Conservation (phyloP, 2,113 vertebrate genomes). For the Siniperca chuatsi region DNA sequence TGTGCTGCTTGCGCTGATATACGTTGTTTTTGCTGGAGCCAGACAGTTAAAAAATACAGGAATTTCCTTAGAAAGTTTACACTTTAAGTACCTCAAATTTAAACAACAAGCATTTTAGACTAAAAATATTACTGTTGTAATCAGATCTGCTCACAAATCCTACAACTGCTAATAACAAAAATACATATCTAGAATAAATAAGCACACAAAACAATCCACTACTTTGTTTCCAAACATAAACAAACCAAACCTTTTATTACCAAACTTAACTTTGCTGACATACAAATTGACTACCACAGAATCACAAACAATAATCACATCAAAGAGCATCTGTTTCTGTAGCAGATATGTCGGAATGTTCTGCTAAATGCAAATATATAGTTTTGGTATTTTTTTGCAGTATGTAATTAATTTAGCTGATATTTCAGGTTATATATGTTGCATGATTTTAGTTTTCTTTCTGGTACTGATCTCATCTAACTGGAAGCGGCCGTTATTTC, state of each 20-base stretch:
- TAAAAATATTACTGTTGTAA: not conserved
- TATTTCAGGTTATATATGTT: not conserved
- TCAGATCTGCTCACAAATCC: not conserved
- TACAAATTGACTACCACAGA: not conserved
- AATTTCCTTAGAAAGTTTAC: not conserved
- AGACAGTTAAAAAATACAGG: too few relatives aligned
- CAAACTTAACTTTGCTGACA: not conserved
- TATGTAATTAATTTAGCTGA: not conserved
- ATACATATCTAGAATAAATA: not conserved
- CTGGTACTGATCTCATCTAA: not conserved
- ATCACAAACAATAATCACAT: too few relatives aligned
- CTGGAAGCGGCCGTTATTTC: not conserved
- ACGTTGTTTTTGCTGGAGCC: too few relatives aligned
- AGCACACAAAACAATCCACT: not conserved
- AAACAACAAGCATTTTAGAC: not conserved
- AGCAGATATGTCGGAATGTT: not conserved
- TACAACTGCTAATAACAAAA: not conserved
- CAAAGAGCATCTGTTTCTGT: not conserved
- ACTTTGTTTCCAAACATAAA: not conserved
- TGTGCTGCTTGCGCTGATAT: too few relatives aligned
- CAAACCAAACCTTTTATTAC: not conserved
- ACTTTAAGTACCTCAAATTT: not conserved
- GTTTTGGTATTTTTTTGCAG: not conserved
- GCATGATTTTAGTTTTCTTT: too few relatives aligned
- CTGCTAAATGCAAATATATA: not conserved